Evolutionary conservation across 2,888 invertebrate species (phyloP).

Genomic region (Digitonthophagus gazella): DNA sequence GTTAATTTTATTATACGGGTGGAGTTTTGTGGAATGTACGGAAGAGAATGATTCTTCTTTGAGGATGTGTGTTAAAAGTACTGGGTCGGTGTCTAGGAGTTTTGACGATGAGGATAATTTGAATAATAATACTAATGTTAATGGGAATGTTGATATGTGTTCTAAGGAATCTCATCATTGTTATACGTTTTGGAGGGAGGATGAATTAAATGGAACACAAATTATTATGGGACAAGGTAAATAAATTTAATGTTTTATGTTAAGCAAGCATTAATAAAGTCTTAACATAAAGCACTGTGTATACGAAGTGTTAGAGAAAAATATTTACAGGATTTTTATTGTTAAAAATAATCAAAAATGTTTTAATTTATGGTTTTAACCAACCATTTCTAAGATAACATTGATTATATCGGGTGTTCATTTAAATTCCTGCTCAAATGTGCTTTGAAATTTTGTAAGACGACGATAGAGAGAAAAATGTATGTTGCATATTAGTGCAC

Average conservation of each 20-base stretch:
- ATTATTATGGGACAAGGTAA: constrained; percentile 70
- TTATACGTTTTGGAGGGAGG: constrained; percentile 70
- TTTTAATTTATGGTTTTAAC: no score
- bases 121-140: constrained; percentile 24
- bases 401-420: no score
- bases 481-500: no score
- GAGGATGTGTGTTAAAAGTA: constrained; percentile 20
- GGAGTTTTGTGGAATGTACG: not conserved
- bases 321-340: not conserved
- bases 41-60: not conserved
- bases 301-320: not conserved
- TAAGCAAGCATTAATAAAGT: not conserved
- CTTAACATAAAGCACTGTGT: not conserved
- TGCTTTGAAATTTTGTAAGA: no score
- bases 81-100: constrained; percentile 39
- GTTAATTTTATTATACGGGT: not conserved
- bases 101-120: constrained; percentile 41
- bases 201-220: constrained; percentile 59
- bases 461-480: no score
- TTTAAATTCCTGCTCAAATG: no score
- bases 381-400: no score
- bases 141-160: not conserved
- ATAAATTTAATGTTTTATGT: not conserved
- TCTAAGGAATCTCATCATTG: constrained; percentile 50
- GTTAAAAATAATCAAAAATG: no score